Conservation (phyloP, 2,797 vertebrate genomes). For the Cyclopterus lumpus region DNA sequence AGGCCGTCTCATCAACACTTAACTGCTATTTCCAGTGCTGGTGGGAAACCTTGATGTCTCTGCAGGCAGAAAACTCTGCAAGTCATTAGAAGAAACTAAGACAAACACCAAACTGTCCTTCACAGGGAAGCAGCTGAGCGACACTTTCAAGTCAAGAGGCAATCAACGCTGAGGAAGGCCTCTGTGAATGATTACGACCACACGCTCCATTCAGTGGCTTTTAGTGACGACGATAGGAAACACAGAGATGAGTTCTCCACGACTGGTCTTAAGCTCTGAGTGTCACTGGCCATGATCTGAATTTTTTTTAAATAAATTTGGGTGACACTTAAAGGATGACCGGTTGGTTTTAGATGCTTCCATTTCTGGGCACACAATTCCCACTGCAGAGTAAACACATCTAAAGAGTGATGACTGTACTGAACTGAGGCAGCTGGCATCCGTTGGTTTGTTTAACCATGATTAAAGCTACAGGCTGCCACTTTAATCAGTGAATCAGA, state of each 20-base stretch:
- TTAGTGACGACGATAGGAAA: conserved; percentile 40
- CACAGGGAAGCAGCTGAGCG: conserved; percentile 34
- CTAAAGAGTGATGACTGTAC: conserved; percentile 40
- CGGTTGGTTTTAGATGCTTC: conserved; percentile 38
- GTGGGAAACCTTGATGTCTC: conserved; percentile 30
- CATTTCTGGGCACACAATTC: conserved; percentile 31
- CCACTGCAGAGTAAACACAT: conserved; percentile 50
- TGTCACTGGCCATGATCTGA: conserved; percentile 37
- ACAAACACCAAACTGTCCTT: conserved; percentile 54
- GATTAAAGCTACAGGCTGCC: conserved; percentile 64
- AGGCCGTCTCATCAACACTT: conserved; percentile 36
- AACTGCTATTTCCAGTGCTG: conserved; percentile 21
- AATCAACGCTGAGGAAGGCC: conserved; percentile 60
- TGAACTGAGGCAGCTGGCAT: conserved; percentile 59
- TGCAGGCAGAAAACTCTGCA: conserved; percentile 50
- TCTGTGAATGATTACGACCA: conserved; percentile 56
- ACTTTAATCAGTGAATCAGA: conserved; percentile 63
- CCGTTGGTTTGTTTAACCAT: conserved; percentile 48
- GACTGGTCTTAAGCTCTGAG: conserved; percentile 34
- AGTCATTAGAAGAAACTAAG: conserved; percentile 63
- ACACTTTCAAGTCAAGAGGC: conserved; percentile 68
- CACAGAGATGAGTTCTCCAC: conserved; percentile 27
- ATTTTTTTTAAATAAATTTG: conserved; percentile 22
- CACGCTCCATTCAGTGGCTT: conserved; percentile 47
- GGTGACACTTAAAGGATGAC: conserved; percentile 40